phyloP scores from a whole-genome alignment of 2,888 invertebrate species.

The Aproaerema taeniolella region DNA sequence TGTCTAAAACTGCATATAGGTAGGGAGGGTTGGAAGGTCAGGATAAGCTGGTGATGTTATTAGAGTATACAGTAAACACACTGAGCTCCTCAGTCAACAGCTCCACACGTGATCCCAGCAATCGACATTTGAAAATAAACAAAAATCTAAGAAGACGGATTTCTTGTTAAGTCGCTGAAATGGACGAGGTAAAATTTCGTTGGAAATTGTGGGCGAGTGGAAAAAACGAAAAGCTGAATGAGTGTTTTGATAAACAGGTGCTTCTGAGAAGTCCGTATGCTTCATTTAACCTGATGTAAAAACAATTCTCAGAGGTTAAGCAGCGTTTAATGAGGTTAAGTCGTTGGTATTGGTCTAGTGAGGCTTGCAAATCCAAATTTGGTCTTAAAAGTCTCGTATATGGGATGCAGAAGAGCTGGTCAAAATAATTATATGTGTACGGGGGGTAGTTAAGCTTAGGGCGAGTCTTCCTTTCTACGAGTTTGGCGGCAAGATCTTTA shows the following conservation, averaged over 20 bases:
- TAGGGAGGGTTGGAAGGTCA: slow-evolving; percentile 25
- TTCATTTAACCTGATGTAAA: background rate
- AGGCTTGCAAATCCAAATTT: background rate
- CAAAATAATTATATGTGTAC: too few species aligned
- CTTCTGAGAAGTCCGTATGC: background rate
- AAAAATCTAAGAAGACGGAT: slow-evolving; percentile 43
- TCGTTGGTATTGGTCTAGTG: background rate
- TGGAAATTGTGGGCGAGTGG: slow-evolving; percentile 13
- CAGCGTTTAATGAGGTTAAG: background rate
- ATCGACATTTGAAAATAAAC: slow-evolving; percentile 70
- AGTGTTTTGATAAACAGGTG: background rate
- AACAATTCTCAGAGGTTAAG: background rate
- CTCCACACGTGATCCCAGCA: slow-evolving; percentile 48
- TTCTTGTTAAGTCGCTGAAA: slow-evolving; percentile 50
- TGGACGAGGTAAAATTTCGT: slow-evolving; percentile 25
- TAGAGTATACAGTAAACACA: slow-evolving; percentile 51
- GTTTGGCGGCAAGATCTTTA: background rate
- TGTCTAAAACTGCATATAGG: slow-evolving; percentile 7
- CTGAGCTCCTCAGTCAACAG: slow-evolving; percentile 59
- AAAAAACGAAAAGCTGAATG: background rate
- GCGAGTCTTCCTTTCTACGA: background rate
- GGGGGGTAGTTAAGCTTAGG: too few species aligned
- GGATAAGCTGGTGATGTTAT: slow-evolving; percentile 32
- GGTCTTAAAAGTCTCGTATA: background rate
- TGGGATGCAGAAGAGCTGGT: background rate